These are phyloP conservation scores for Carabus problematicus DNA, from an alignment of 2,888 invertebrate species.

Conservation along the genomic window DNA sequence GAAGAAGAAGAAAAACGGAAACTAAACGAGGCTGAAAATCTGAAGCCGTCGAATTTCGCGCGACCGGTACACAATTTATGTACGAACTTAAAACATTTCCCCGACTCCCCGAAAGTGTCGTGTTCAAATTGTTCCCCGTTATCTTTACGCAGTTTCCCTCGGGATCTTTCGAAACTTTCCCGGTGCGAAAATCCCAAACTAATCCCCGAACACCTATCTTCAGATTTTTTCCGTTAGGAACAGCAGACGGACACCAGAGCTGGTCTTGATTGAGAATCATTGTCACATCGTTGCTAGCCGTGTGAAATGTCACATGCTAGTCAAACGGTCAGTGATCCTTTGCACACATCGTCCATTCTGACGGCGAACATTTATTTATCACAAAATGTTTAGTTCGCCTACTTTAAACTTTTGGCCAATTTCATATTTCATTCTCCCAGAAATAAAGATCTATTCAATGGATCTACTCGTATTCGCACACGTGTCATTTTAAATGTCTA, in stretches of 20 bases:
- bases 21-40: no score
- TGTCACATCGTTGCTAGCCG: slow-evolving; percentile 26
- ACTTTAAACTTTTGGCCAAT: background rate
- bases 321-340: slow-evolving; percentile 18
- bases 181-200: slow-evolving; percentile 15
- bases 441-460: no score
- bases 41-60: no score
- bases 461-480: no score
- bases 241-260: background rate
- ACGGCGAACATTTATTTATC: background rate
- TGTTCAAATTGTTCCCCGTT: background rate
- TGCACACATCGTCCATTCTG: background rate
- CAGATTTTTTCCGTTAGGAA: slow-evolving; percentile 22
- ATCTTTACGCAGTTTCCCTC: background rate
- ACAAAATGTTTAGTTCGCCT: slow-evolving; percentile 8
- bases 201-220: slow-evolving; percentile 31
- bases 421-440: no score
- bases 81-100: no score
- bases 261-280: slow-evolving; percentile 27
- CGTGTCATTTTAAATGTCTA: no score
- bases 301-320: slow-evolving; percentile 20
- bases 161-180: slow-evolving; percentile 4
- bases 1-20: no score
- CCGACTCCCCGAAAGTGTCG: no score
- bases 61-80: no score